Percentiles rank a stretch among this genome's conserved stretches.
phyloP scores from a whole-genome alignment of 2,113 vertebrate species.

The Gasterosteus nipponicus region DNA sequence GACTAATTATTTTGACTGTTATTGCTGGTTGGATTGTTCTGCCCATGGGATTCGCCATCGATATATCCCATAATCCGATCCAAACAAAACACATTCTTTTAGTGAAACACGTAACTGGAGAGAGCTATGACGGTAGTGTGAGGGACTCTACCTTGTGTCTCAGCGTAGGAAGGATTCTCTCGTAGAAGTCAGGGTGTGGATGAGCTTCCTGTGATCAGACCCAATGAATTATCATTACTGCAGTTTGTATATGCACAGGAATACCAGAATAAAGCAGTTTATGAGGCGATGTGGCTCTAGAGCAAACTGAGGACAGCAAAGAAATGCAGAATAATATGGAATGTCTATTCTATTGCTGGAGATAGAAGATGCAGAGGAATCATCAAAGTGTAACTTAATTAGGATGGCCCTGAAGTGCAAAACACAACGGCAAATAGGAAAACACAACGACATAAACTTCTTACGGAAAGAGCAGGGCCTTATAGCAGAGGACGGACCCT shows the following conservation, averaged over 20 bases:
- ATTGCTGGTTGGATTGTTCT: not conserved
- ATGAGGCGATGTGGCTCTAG: no score
- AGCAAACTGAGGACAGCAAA: not conserved
- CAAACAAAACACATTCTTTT: not conserved
- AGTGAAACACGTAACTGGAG: not conserved
- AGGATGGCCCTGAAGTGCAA: no score
- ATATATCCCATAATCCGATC: not conserved
- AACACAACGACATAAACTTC: no score
- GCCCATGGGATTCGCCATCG: not conserved
- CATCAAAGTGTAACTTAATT: not conserved
- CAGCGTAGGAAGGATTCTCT: conserved; percentile 78
- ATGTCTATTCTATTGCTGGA: not conserved
- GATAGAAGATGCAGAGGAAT: not conserved
- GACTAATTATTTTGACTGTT: not conserved
- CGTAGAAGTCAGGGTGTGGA: conserved; percentile 83
- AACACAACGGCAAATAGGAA: no score
- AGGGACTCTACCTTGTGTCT: conserved; percentile 69
- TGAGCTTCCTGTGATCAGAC: conserved; percentile 79
- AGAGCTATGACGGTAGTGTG: not conserved
- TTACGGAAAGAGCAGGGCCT: no score
- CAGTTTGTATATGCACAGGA: not conserved
- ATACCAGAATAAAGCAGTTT: not conserved
- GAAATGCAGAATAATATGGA: not conserved
- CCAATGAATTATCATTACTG: not conserved
- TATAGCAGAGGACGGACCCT: no score